A percentile compares a stretch with the other conserved stretches of the same genome.
Evolutionary conservation across 1,140 invertebrate genomes (phyloP).

Genomic region (Drosophila pallidifrons): DNA sequence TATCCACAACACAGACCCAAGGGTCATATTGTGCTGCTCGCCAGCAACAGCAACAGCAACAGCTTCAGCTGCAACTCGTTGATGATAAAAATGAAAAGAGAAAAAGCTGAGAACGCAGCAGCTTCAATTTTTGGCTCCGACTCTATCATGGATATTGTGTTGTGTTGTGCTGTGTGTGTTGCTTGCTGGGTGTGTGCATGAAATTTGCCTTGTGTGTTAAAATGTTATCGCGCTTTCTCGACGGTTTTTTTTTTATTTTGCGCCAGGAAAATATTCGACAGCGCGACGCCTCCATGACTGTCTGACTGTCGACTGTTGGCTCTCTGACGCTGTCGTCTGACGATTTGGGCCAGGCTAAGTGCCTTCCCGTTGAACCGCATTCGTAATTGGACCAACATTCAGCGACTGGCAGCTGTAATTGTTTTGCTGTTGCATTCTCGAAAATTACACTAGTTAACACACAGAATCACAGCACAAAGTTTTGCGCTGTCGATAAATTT

Average conservation of each 20-base stretch:
- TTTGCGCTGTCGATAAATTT: background rate
- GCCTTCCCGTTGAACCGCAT: constrained; percentile 27
- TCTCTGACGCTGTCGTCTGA: background rate
- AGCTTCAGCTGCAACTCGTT: constrained; percentile 49
- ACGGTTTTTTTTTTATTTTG: constrained; percentile 38
- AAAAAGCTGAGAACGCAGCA: constrained; percentile 39
- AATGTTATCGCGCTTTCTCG: constrained; percentile 74
- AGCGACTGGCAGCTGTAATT: constrained; percentile 69
- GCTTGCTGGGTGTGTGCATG: constrained; percentile 35
- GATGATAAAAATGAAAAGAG: constrained; percentile 12
- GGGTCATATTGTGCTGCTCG: constrained; percentile 70
- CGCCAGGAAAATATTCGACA: constrained; percentile 63
- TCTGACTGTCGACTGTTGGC: background rate
- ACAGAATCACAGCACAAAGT: background rate
- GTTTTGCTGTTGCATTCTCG: constrained; percentile 70
- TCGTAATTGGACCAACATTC: constrained; percentile 69
- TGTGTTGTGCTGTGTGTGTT: background rate
- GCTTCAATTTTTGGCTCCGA: constrained; percentile 19
- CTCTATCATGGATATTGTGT: constrained; percentile 14
- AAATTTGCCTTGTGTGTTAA: constrained; percentile 75
- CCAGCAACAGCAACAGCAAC: constrained; percentile 53
- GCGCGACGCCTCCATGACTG: constrained; percentile 16
- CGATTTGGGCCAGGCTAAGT: constrained; percentile 35
- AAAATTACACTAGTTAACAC: constrained; percentile 26
- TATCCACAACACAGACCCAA: constrained; percentile 64